A percentile compares a stretch with the other conserved stretches of the same genome.
phyloP scores from a whole-genome alignment of 2,113 vertebrate species.

The Fulmarus glacialis region DNA sequence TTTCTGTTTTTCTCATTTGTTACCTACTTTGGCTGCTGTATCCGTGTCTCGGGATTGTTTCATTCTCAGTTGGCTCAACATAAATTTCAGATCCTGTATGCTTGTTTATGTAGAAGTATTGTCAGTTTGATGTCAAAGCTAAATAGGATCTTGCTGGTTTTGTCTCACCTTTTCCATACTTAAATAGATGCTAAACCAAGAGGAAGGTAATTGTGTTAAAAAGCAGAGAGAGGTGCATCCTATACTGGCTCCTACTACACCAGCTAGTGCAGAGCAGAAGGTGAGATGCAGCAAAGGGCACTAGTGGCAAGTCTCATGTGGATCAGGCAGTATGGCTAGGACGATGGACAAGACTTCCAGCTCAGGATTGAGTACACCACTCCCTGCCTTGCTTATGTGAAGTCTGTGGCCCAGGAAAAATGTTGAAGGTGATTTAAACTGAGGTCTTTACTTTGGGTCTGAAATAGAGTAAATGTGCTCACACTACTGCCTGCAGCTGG shows the following conservation, averaged over 20 bases:
- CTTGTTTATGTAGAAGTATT: not conserved
- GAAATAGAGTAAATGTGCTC: not conserved
- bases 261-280: not conserved
- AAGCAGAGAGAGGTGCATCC: accelerated
- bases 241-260: accelerated
- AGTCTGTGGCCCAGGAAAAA: not conserved
- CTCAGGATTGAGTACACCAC: not conserved
- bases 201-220: not conserved
- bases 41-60: not conserved
- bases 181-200: not conserved
- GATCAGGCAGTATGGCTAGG: accelerated
- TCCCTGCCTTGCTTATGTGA: not conserved
- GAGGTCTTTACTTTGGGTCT: not conserved
- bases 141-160: not conserved
- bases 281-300: not conserved
- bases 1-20: not conserved
- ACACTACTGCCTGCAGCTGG: not conserved
- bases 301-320: not conserved
- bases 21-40: not conserved
- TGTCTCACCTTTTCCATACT: not conserved
- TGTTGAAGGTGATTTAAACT: not conserved
- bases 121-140: not conserved
- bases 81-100: not conserved
- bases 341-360: not conserved
- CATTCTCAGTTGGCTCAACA: not conserved